Percentiles rank a stretch among this genome's conserved stretches.
Conservation (phyloP, 2,797 vertebrate genomes). For the Sebastes matsubarae region DNA sequence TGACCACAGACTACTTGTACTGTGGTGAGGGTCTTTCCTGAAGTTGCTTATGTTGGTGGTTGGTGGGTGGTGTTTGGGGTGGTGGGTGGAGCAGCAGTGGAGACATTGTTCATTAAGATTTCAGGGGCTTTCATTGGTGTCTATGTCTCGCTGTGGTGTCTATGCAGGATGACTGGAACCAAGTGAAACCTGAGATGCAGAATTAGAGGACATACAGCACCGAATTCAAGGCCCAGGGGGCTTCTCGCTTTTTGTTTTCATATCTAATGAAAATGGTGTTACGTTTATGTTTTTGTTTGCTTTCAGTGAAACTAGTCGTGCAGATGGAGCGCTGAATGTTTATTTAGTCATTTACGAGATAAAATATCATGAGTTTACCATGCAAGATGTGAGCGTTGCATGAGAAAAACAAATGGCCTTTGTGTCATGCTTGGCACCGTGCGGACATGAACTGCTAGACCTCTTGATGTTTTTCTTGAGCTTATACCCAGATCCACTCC, state of each 20-base stretch:
- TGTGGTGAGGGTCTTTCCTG: constrained; percentile 80
- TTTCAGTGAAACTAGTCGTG: neutral
- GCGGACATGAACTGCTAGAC: constrained; percentile 42
- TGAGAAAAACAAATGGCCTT: constrained; percentile 69
- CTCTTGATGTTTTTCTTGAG: constrained; percentile 66
- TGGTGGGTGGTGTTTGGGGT: constrained; percentile 49
- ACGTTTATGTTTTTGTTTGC: constrained; percentile 21
- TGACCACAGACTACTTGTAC: constrained; percentile 71
- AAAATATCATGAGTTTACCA: constrained; percentile 15
- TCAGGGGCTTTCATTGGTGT: constrained; percentile 54
- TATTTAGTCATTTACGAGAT: constrained; percentile 4
- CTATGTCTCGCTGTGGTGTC: constrained; percentile 56
- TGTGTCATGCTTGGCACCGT: constrained; percentile 73
- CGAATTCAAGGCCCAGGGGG: constrained; percentile 9
- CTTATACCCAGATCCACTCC: constrained; percentile 57
- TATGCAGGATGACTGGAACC: constrained; percentile 59
- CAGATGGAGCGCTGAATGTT: neutral
- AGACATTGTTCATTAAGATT: constrained; percentile 77
- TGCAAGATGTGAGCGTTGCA: constrained; percentile 32
- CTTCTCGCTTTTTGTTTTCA: constrained; percentile 12
- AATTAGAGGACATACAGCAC: constrained; percentile 45
- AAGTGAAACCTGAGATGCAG: constrained; percentile 69
- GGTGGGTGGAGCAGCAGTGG: constrained; percentile 64
- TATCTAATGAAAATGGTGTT: neutral
- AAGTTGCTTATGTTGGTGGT: constrained; percentile 70